phyloP scores from a whole-genome alignment of 1,140 invertebrate species.

The Nebria ingens region DNA sequence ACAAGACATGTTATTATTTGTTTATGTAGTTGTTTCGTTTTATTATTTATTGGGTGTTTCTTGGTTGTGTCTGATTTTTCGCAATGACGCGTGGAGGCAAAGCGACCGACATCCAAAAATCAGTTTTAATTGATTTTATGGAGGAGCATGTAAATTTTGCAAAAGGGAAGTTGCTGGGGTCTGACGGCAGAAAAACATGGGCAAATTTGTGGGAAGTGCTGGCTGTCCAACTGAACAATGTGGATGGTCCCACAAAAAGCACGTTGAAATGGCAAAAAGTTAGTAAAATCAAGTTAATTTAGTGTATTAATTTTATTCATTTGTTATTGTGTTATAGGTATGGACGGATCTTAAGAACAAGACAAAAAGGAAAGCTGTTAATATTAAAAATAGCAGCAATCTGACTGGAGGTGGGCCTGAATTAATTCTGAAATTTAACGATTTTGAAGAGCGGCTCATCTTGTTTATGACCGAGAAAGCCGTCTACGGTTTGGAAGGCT shows the following conservation, averaged over 20 bases:
- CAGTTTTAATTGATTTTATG: not conserved
- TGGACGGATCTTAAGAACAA: not conserved
- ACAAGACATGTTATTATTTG: too few relatives aligned
- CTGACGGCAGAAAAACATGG: not conserved
- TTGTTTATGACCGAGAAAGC: not conserved
- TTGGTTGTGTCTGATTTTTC: too few relatives aligned
- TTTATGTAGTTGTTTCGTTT: too few relatives aligned
- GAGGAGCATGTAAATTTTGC: not conserved
- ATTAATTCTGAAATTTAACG: not conserved
- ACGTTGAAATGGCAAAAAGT: not conserved
- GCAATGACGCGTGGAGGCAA: too few relatives aligned
- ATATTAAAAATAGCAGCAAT: not conserved
- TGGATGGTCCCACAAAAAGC: not conserved
- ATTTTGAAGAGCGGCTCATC: not conserved
- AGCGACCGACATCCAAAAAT: not conserved
- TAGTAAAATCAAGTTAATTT: not conserved
- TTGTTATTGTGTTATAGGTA: not conserved
- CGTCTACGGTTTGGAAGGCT: not conserved
- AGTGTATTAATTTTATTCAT: not conserved
- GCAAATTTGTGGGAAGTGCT: not conserved
- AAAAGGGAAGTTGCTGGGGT: not conserved
- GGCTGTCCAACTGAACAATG: not conserved
- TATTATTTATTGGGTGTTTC: too few relatives aligned
- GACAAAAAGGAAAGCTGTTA: not conserved
- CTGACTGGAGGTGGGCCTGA: not conserved